phyloP scores from a whole-genome alignment of 2,888 invertebrate genomes.

The Gandaritis pyraliata region DNA sequence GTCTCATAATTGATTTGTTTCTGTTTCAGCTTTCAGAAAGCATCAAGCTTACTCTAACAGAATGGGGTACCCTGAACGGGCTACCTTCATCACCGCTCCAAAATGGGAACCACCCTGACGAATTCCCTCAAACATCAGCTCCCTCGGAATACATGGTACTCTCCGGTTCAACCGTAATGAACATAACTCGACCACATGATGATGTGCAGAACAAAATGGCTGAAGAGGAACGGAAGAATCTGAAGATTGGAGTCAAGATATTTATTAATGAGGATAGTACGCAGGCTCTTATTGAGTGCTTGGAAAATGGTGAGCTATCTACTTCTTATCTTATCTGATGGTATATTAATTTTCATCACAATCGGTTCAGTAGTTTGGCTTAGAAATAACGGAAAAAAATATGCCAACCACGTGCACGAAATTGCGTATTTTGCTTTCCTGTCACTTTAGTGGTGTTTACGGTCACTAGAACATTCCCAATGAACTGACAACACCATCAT shows the following conservation, averaged over 20 bases:
- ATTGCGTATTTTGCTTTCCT: no score
- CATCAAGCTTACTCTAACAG: conserved; percentile 76
- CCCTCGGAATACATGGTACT: conserved; percentile 70
- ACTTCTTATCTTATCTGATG: neutral
- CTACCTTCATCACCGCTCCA: conserved; percentile 47
- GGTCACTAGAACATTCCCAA: no score
- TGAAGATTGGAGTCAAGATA: conserved; percentile 94
- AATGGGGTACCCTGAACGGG: conserved; percentile 58
- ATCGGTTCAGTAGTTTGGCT: no score
- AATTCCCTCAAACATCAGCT: conserved; percentile 53
- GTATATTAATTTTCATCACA: no score
- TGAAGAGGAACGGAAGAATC: conserved; percentile 88
- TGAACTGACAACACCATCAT: no score
- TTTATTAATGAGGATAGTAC: conserved; percentile 90
- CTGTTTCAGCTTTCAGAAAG: conserved; percentile 81
- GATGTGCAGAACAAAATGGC: conserved; percentile 86
- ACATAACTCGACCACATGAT: conserved; percentile 85
- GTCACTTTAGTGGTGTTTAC: no score
- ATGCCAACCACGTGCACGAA: no score
- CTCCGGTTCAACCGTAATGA: conserved; percentile 57
- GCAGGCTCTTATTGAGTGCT: conserved; percentile 87
- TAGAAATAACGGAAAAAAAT: no score
- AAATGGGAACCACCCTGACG: conserved; percentile 59
- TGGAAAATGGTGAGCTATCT: conserved; percentile 86
- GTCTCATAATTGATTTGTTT: no score